A percentile compares a stretch with the other conserved stretches of the same genome.
These are phyloP conservation scores for Megaceryle torquata DNA, from an alignment of 2,113 vertebrate genomes.

Conservation along the genomic window DNA sequence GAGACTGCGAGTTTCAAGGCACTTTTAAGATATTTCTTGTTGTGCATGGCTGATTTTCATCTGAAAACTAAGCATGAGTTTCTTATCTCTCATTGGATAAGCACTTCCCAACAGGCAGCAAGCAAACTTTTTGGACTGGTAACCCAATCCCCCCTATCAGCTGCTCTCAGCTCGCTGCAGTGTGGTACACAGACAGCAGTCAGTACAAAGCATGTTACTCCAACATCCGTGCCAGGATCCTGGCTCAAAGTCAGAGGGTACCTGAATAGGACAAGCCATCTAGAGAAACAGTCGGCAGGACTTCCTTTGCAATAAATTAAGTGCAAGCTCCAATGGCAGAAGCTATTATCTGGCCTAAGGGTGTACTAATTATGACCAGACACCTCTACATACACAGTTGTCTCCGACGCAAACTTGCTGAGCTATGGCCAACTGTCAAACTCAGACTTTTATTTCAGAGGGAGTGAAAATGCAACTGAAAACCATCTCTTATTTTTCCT, in stretches of 20 bases:
- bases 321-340: not conserved
- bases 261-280: not conserved
- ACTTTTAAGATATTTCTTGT: not conserved
- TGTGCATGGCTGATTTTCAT: not conserved
- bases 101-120: not conserved
- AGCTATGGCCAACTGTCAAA: not conserved
- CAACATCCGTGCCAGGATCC: not conserved
- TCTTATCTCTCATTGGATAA: not conserved
- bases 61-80: not conserved
- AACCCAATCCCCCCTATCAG: not conserved
- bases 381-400: not conserved
- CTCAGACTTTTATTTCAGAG: not conserved
- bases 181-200: not conserved
- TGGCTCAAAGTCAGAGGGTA: not conserved
- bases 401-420: not conserved
- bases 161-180: not conserved
- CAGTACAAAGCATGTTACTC: not conserved
- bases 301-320: not conserved
- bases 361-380: not conserved
- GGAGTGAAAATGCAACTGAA: not conserved
- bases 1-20: not conserved
- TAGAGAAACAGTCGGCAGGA: not conserved
- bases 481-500: not conserved
- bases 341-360: not conserved
- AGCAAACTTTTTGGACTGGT: not conserved